Evolutionary conservation across 2,888 invertebrate species (phyloP).

Genomic region (Entomobrya proxima): DNA sequence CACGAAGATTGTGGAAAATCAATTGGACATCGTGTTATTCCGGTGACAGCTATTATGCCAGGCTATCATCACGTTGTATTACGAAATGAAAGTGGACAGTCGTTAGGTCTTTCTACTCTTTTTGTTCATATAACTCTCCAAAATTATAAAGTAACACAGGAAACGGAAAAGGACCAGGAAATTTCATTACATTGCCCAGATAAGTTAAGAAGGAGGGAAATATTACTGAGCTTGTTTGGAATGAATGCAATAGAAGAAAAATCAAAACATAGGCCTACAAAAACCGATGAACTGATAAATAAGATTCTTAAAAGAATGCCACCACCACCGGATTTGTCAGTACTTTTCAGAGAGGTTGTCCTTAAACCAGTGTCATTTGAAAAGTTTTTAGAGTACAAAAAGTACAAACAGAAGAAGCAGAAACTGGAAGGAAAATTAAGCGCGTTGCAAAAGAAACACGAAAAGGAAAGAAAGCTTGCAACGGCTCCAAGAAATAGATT

Average conservation of each 20-base stretch:
- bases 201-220: slow-evolving; percentile 92
- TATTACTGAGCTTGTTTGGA: slow-evolving; percentile 87
- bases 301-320: slow-evolving; percentile 65
- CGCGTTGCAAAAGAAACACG: slow-evolving; percentile 87
- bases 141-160: slow-evolving; percentile 88
- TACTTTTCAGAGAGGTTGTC: slow-evolving; percentile 77
- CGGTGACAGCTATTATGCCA: slow-evolving; percentile 92
- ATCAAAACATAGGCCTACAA: slow-evolving; percentile 63
- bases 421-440: slow-evolving; percentile 94
- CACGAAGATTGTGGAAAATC: slow-evolving; percentile 95
- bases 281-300: slow-evolving; percentile 62
- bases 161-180: slow-evolving; percentile 92
- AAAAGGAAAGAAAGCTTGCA: slow-evolving; percentile 80
- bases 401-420: slow-evolving; percentile 87
- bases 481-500: slow-evolving; percentile 78
- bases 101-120: slow-evolving; percentile 88
- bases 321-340: slow-evolving; percentile 66
- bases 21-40: slow-evolving; percentile 94
- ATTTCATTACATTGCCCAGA: slow-evolving; percentile 98
- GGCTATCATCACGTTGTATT: slow-evolving; percentile 95
- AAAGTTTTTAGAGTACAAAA: slow-evolving; percentile 87
- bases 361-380: slow-evolving; percentile 88
- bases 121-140: slow-evolving; percentile 90
- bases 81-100: slow-evolving; percentile 93
- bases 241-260: slow-evolving; percentile 71